Conservation (phyloP, 2,797 vertebrate species). For the Helicolenus hilgendorfi region DNA sequence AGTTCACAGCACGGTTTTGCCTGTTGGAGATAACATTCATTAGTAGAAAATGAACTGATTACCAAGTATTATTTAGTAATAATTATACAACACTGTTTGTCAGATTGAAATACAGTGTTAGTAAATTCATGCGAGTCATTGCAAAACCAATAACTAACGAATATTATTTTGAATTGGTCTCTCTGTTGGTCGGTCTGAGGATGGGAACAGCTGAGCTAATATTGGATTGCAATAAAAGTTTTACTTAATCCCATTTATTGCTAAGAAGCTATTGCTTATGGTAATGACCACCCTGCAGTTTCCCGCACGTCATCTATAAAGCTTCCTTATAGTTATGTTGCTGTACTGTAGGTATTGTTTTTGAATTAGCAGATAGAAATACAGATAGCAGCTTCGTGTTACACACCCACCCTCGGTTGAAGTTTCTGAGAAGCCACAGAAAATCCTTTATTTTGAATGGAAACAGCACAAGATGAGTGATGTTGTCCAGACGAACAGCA, state of each 20-base stretch:
- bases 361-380: not conserved
- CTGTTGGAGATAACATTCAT: not conserved
- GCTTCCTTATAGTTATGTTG: not conserved
- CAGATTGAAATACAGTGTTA: no score
- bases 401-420: constrained; percentile 13
- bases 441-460: constrained; percentile 64
- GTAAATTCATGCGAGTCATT: no score
- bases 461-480: constrained; percentile 59
- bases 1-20: not conserved
- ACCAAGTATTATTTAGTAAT: no score
- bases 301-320: not conserved
- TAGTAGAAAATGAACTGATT: no score
- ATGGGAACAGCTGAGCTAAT: not conserved
- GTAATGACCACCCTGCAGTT: not conserved
- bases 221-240: not conserved
- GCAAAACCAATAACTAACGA: no score
- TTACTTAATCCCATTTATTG: not conserved
- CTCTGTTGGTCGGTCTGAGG: not conserved
- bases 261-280: not conserved
- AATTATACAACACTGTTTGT: no score
- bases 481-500: constrained; percentile 1
- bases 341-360: not conserved
- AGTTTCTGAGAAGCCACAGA: constrained; percentile 10
- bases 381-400: not conserved
- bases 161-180: no score